Evolutionary conservation across 2,888 invertebrate species (phyloP).

Genomic region (Chloroclystis v-ata): DNA sequence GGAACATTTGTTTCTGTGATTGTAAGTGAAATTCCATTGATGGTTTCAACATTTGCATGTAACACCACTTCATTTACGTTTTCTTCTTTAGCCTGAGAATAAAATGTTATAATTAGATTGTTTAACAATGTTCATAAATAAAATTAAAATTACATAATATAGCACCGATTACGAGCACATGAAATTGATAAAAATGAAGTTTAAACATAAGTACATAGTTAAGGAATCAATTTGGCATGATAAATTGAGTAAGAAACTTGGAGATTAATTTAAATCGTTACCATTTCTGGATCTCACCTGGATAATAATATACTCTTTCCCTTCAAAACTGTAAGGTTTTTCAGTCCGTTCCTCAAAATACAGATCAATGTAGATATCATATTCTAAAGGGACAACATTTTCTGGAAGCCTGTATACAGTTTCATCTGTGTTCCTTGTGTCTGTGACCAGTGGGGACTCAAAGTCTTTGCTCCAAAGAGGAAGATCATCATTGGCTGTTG

Average conservation of each 20-base stretch:
- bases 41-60: conserved; percentile 67
- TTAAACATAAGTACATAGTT: too few relatives aligned
- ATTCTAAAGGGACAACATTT: conserved; percentile 58
- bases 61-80: conserved; percentile 61
- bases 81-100: conserved; percentile 47
- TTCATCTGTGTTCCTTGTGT: conserved; percentile 38
- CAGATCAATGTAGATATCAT: conserved; percentile 61
- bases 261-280: too few relatives aligned
- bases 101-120: neutral
- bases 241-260: too few relatives aligned
- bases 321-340: conserved; percentile 60
- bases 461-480: conserved; percentile 47
- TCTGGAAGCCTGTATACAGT: conserved; percentile 54
- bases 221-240: too few relatives aligned
- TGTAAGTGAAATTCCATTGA: conserved; percentile 39
- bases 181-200: too few relatives aligned
- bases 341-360: conserved; percentile 57
- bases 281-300: too few relatives aligned
- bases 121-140: too few relatives aligned
- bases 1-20: conserved; percentile 27
- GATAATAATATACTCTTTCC: conserved; percentile 50
- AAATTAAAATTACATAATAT: too few relatives aligned
- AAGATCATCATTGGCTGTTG: conserved; percentile 46
- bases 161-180: too few relatives aligned
- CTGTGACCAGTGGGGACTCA: conserved; percentile 34